phyloP scores from a whole-genome alignment of 2,113 vertebrate species.

The Amia ocellicauda region DNA sequence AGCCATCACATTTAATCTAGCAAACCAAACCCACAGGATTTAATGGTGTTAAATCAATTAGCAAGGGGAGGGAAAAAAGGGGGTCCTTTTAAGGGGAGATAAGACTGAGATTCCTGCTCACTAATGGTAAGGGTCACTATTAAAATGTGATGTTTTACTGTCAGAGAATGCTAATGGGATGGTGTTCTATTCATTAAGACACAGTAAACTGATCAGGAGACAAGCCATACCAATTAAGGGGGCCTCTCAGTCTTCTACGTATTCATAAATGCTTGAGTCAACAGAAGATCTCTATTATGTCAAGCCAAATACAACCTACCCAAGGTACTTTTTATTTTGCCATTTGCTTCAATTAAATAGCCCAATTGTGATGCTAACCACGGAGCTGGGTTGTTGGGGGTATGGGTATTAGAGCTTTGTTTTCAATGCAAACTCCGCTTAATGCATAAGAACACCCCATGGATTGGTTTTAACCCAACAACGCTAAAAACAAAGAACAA shows the following conservation, averaged over 20 bases:
- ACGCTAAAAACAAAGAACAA: constrained; percentile 45
- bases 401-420: constrained; percentile 54
- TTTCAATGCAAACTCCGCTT: constrained; percentile 31
- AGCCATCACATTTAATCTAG: no score
- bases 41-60: neutral
- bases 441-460: constrained; percentile 17
- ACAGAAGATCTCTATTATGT: constrained; percentile 47
- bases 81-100: neutral
- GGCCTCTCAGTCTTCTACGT: constrained; percentile 47
- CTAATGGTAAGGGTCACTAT: constrained; percentile 48
- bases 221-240: constrained; percentile 65
- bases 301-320: constrained; percentile 48
- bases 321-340: constrained; percentile 44
- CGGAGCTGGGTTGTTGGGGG: constrained; percentile 41
- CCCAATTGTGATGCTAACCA: constrained; percentile 62
- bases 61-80: neutral
- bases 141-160: constrained; percentile 31
- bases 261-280: constrained; percentile 57
- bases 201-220: constrained; percentile 43
- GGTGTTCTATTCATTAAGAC: constrained; percentile 50
- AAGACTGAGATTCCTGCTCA: constrained; percentile 38
- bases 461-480: constrained; percentile 18
- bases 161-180: constrained; percentile 54
- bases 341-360: constrained; percentile 54
- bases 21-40: no score